phyloP scores from a whole-genome alignment of 2,797 vertebrate species.

The Melanotaenia maccullochi region DNA sequence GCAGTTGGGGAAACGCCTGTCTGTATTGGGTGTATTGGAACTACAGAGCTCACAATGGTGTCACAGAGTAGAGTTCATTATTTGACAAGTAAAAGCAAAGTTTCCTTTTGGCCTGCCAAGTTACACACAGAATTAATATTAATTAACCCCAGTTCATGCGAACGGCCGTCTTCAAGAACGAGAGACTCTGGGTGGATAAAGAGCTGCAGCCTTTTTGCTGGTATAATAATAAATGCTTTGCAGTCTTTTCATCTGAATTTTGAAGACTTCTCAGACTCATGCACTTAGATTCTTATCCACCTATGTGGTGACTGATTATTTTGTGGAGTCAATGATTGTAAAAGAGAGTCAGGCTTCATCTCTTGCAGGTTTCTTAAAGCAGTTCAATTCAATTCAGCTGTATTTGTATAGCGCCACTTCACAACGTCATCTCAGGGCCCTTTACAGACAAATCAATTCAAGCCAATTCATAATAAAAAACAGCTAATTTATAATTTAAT shows the following conservation, averaged over 20 bases:
- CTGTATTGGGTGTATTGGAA: background rate
- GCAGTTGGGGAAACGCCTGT: background rate
- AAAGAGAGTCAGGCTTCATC: background rate
- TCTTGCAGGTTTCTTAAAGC: background rate
- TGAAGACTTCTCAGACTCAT: background rate
- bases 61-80: background rate
- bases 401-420: too few species aligned
- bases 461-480: too few species aligned
- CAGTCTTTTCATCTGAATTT: background rate
- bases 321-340: background rate
- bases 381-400: too few species aligned
- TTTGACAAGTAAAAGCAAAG: background rate
- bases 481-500: too few species aligned
- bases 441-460: too few species aligned
- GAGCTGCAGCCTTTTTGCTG: slow-evolving; percentile 3
- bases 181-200: background rate
- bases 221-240: background rate
- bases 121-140: background rate
- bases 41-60: background rate
- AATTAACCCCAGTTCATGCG: background rate
- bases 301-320: background rate
- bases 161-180: background rate
- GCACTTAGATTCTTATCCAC: background rate
- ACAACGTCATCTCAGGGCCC: too few species aligned
- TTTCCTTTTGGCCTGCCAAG: background rate